Base-by-base conservation (phyloP, 2,888 invertebrate species). In the Chironomus tentans region DNA sequence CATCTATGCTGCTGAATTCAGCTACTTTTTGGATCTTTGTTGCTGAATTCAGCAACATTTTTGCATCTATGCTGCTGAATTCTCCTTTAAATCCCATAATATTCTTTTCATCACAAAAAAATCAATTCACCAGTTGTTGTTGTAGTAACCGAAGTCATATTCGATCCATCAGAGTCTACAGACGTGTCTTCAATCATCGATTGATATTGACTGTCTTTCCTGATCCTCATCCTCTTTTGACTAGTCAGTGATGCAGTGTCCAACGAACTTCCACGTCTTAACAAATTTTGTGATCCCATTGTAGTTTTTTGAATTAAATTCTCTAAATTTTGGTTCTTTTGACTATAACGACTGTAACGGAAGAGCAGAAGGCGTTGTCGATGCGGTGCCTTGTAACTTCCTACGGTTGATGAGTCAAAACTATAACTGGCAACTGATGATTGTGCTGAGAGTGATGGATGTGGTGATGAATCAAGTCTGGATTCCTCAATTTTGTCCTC, bases 71-170 rank as follows among this genome's bases (percentile, higher is more conserved):
- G 7, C 10, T 38, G 38, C 38, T 38, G 38, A 38, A 38, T 28
- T 28, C 6, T 28, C 28, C 28, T 1, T 1, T 28, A 28, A 38
- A 38, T 1, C 10, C 38, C 38, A 38, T 10, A 38, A 38, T 10
- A 38, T 28, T 28, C 5, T 4, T 1, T 4, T 28, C 28, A 28
- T 28, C 28, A 28, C 5, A 38, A 38, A 38, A 38, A 38, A 38
- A 10, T 38, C 10, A 38, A 38, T 10, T 38, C 79, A 71, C 80
- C 78, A 47, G 79, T 79, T 46, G 80, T 80, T 70, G 80, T 79
- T 77, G 81, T 80, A n/a, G 80, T 80, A 78, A 81, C 79, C 70
- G 79, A 80, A 70, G 80, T 80, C 22, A 79, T 79, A 68, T 80
- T 78, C 21, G 80, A 80, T 56, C 81, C 80, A 76, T 80, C 80